Base-by-base conservation (phyloP, 2,797 vertebrate species). In the Aselliscus stoliczkanus region DNA sequence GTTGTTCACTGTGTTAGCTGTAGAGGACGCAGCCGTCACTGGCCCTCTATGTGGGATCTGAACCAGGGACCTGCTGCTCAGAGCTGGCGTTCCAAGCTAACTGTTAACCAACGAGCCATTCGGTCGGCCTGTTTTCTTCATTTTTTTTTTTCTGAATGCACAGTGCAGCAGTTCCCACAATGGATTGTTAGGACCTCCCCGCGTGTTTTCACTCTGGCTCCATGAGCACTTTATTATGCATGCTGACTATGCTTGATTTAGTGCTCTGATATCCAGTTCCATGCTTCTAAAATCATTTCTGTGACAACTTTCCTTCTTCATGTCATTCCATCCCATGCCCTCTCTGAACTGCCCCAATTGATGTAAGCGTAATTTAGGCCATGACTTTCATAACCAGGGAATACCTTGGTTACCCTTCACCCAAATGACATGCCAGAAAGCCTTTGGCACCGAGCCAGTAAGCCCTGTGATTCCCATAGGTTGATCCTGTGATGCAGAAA, bases 231-330 rank as follows among this genome's bases (percentile, higher is more conserved):
- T 97, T 81, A 5, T 84, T 95, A 88, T 0, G 62, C 70, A 85
- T 85, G 79, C 11, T 64, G 23, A 15, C 3, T 88, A 31, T 76
- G 39, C 82, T 96, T 93, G 39, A 80, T 92, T 52, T 80, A 98
- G 88, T 76, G 58, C 58, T 82, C n/a, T 93, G 75, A 83, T 65
- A 50, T 93, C 95, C 72, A 69, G 27, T 58, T 50, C 73, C 64
- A 44, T 76, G 86, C 54, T 70, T 96, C 96, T 95, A 96, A 90
- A 93, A 73, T 96, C 9, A 75, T 79, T 94, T 92, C 69, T 96
- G 37, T 90, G 90, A 90, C 77, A 84, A n/a, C 15, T n/a, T n/a
- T 21, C 4, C 18, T 88, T 92, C 42, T 97, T 93, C 47, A 11
- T 83, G 44, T 90, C 69, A 72, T 96, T 54, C 29, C 50, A 90